Evolutionary conservation across 2,797 vertebrate species (phyloP), one percentile per base, ranked within the genome.

Genomic region (Florisuga fusca): DNA sequence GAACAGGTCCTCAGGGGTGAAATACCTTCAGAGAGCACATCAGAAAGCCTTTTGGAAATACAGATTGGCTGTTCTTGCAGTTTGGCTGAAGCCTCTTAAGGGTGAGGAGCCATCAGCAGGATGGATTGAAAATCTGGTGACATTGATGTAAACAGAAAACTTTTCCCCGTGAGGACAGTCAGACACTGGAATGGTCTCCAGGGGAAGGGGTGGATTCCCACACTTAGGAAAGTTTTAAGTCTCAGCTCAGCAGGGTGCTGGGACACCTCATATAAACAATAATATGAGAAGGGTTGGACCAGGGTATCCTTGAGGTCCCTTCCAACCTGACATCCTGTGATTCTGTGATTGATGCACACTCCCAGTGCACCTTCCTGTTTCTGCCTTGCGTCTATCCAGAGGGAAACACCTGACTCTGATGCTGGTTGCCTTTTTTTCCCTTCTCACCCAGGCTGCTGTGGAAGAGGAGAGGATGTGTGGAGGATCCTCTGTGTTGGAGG

Each of bases 41-140:
- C 27, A 31, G 38, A 38, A 86, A 63, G 21, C 3, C 0, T 55
- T 34, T 25, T 4, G n/a, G 69, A 63, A 78, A 57, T 6, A 36
- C 22, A 10, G 33, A 18, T 14, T 13, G 11, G 8, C 16, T 38
- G 14, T 33, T 74, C 18, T n/a, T 58, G n/a, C 29, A 34, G 10
- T 45, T 33, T 31, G 53, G 27, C 33, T 17, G 19, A 13, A 38
- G 45, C 12, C 17, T 25, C 62, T 55, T 11, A 11, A 45, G 29
- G 3, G 8, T 48, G n/a, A 20, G 33, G 50, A 63, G 33, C 26
- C 2, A 4, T n/a, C 0, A 0, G 31, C 1, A 3, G 38, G 31
- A 17, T 3, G 23, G 48, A 20, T 33, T 48, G 33, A 71, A 77
- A 22, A 34, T 12, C 22, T 27, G 38, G 16, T 8, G 21, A 1